These are phyloP conservation scores for Oreochromis spilurus DNA, from an alignment of 2,113 vertebrate species.

Conservation along the genomic window DNA sequence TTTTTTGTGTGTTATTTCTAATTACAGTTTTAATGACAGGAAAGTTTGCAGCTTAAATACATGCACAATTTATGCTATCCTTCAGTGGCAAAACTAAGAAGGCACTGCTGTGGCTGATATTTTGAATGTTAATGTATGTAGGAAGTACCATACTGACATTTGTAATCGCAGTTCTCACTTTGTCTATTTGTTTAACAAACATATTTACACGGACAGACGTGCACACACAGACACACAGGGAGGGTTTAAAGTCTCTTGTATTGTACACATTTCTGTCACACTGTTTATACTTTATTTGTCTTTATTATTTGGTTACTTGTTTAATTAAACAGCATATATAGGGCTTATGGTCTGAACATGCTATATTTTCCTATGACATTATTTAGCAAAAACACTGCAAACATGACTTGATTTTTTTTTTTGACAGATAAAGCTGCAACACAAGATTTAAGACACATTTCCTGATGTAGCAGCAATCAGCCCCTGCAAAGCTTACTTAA, in stretches of 20 bases:
- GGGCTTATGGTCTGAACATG: neutral
- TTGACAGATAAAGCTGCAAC: neutral
- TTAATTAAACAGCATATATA: neutral
- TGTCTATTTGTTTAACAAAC: neutral
- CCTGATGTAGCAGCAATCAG: neutral
- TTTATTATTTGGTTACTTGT: neutral
- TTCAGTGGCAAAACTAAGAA: neutral
- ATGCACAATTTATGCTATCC: neutral
- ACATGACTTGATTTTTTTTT: neutral
- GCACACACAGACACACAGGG: neutral
- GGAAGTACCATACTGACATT: neutral
- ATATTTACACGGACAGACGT: neutral
- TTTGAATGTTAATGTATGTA: neutral
- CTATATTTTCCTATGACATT: accelerated
- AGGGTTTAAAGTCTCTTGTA: neutral
- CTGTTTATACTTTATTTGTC: neutral
- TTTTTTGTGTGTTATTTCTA: neutral
- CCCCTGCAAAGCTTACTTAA: neutral
- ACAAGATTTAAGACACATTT: neutral
- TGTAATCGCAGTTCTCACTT: neutral
- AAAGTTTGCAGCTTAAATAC: neutral
- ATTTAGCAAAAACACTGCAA: neutral
- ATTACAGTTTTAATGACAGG: neutral
- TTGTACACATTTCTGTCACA: neutral
- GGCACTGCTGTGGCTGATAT: neutral